A percentile compares a stretch with the other conserved stretches of the same genome.
Conservation (phyloP, 30 jellyfish, hydroid and myxozoan genomes). For the Cassiopea xamachana region DNA sequence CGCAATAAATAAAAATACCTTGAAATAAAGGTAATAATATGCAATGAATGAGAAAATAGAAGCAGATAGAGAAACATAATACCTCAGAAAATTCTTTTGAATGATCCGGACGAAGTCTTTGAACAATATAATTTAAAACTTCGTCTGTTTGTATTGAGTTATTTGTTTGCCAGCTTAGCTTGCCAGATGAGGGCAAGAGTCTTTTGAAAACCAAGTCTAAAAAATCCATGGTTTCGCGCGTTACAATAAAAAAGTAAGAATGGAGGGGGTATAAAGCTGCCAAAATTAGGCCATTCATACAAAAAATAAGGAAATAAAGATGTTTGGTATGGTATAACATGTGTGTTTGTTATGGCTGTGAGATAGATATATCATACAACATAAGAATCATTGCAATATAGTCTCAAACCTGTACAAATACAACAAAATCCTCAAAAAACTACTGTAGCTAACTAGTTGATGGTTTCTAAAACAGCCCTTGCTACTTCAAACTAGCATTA, state of each 20-base stretch:
- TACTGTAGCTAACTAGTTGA: too few species aligned
- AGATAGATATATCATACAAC: too few species aligned
- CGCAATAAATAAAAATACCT: too few species aligned
- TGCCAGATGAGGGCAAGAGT: slow-evolving; percentile 50
- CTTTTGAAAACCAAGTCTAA: slow-evolving; percentile 75
- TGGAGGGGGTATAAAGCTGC: not conserved
- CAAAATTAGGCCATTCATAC: too few species aligned
- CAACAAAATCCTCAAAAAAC: too few species aligned
- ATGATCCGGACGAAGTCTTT: slow-evolving; percentile 53
- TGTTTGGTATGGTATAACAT: too few species aligned
- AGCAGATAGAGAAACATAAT: not conserved
- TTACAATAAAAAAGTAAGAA: not conserved
- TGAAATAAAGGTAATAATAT: not conserved
- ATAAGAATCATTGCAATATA: too few species aligned
- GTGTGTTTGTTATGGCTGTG: too few species aligned
- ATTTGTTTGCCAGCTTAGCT: slow-evolving; percentile 75
- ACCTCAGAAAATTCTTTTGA: slow-evolving; percentile 94
- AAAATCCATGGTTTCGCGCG: not conserved
- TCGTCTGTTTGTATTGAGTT: slow-evolving; percentile 80
- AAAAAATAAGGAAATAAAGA: too few species aligned
- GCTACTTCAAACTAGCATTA: too few species aligned
- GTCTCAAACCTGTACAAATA: too few species aligned
- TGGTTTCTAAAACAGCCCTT: too few species aligned
- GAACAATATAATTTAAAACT: slow-evolving; percentile 74
- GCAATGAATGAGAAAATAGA: not conserved